phyloP scores from a whole-genome alignment of 2,888 invertebrate genomes.

The Caenorhabditis sp. region DNA sequence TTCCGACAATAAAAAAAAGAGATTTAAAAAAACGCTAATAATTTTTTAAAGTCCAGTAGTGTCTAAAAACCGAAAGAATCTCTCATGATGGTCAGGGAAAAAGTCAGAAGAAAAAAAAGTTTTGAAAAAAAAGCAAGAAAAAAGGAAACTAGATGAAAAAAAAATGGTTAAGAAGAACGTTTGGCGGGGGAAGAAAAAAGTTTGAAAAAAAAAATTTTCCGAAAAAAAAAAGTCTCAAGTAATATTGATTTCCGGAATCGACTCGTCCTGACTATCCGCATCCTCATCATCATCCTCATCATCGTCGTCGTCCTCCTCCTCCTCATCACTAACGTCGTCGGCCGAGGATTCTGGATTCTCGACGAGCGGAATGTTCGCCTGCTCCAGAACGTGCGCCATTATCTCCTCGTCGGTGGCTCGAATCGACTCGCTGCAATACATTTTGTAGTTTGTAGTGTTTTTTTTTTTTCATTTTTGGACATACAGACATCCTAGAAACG shows the following conservation, averaged over 20 bases:
- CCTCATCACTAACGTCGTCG: slow-evolving; percentile 17
- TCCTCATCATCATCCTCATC: slow-evolving; percentile 27
- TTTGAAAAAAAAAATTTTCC: not conserved
- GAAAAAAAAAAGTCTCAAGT: not conserved
- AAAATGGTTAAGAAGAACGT: not conserved
- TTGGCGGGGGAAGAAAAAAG: too few species aligned
- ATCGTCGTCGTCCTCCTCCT: slow-evolving; percentile 29
- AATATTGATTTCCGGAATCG: slow-evolving; percentile 38
- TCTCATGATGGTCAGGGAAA: too few species aligned
- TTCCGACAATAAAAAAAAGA: too few species aligned
- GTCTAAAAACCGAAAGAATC: too few species aligned
- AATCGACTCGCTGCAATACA: slow-evolving; percentile 6
- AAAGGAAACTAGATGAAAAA: not conserved
- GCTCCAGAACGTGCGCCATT: not conserved
- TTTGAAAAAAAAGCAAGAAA: slow-evolving; percentile 5
- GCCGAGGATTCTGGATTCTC: not conserved
- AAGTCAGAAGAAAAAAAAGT: too few species aligned
- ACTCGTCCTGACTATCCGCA: slow-evolving; percentile 32
- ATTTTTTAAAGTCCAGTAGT: too few species aligned
- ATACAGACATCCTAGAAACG: too few species aligned
- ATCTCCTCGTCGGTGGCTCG: slow-evolving; percentile 37
- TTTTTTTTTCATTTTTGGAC: too few species aligned
- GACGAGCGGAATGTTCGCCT: not conserved
- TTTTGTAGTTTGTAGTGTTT: not conserved
- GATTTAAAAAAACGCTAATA: too few species aligned